A percentile compares a stretch with the other conserved stretches of the same genome.
These are phyloP conservation scores for Sorex fumeus DNA, from an alignment of 2,113 vertebrate genomes.

Conservation along the genomic window DNA sequence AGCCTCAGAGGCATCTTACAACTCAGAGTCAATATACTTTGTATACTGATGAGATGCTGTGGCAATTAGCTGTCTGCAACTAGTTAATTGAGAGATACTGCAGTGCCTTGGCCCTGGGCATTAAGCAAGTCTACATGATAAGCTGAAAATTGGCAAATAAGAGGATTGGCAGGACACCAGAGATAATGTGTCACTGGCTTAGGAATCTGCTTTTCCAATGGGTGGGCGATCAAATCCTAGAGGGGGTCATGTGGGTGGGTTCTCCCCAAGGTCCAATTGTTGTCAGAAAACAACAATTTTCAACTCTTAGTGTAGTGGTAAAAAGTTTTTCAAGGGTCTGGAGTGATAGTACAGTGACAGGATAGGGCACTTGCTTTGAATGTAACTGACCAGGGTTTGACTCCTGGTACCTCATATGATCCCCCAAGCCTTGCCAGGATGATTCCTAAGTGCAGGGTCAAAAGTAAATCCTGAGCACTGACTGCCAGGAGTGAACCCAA, in stretches of 20 bases:
- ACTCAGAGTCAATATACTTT: conserved; percentile 71
- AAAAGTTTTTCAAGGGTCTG: too few relatives aligned
- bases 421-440: too few relatives aligned
- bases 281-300: conserved; percentile 46
- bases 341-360: background rate
- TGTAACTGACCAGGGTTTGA: background rate
- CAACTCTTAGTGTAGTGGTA: background rate
- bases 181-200: conserved; percentile 59
- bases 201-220: conserved; percentile 47
- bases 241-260: background rate
- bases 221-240: background rate
- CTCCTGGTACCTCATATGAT: too few relatives aligned
- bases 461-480: too few relatives aligned
- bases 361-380: background rate
- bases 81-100: conserved; percentile 76
- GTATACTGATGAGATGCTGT: conserved; percentile 65
- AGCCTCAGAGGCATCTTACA: conserved; percentile 55
- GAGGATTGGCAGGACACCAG: conserved; percentile 42
- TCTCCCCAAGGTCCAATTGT: background rate
- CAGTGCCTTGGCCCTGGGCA: conserved; percentile 60
- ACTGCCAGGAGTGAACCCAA: too few relatives aligned
- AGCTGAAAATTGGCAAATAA: conserved; percentile 46
- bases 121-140: conserved; percentile 68
- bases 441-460: too few relatives aligned
- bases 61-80: conserved; percentile 74